Base-by-base conservation (phyloP, 2,888 invertebrate genomes). In the Xylocampa areola region DNA sequence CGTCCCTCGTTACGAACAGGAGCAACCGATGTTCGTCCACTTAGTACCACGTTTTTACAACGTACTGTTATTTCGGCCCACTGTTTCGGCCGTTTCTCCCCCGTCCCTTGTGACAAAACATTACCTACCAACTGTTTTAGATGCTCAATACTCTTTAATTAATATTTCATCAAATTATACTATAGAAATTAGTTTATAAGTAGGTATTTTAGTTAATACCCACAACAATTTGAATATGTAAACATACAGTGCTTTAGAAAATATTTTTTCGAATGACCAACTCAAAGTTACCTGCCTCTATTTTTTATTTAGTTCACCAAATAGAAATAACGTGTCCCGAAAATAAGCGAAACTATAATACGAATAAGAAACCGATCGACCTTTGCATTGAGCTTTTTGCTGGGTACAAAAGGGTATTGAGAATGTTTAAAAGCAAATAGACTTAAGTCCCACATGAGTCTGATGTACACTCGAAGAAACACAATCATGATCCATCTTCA, bases 11-110 rank as follows among this genome's bases (percentile, higher is more conserved):
- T 73, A 68, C 57, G 50, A 66, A 47, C 66, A 58, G 68, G 59
- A 65, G 72, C 65, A 47, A 55, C 67, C 68, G 66, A 73, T 74
- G 69, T 76, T 76, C 58, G 54, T 64, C 51, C 67, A 58, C 62
- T 65, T 74, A 72, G 67, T 67, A 61, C 64, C 58, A 43, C 44
- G 61, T 68, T 66, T 65, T 77, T 64, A 59, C 57, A 57, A 57
- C 57, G 43, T 33, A 60, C 58, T 51, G 64, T 66, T 70, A 68
- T 77, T 72, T 40, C 21, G 21, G 32, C 35, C 30, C 44, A 47
- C 36, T 65, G n/a, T 68, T 45, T 47, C 17, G 7, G 4, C 21
- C 21, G 2, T 4, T 4, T 21, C 21, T 21, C 6, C 32, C 16
- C 33, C 40, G 29, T 57, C 39, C n/a, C 17, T 4, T 33, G 13